Evolutionary conservation across 2,113 vertebrate species (phyloP).

Genomic region (Romanogobio albipinnatus): DNA sequence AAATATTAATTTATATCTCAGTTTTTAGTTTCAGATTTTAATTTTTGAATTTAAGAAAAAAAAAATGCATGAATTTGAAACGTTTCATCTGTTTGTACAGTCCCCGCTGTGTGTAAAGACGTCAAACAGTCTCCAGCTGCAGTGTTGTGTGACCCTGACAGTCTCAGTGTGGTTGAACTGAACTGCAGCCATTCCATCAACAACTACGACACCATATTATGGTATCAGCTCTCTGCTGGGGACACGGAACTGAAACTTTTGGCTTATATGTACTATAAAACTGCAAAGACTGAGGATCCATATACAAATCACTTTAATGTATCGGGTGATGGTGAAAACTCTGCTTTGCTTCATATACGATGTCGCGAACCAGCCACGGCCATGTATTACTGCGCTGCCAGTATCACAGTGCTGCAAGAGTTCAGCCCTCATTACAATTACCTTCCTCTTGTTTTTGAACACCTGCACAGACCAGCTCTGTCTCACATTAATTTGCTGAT

Average conservation of each 20-base stretch:
- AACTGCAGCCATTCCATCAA: constrained; percentile 51
- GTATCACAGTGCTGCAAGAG: constrained; percentile 36
- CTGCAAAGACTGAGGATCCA: not conserved
- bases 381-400: constrained; percentile 65
- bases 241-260: not conserved
- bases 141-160: not conserved
- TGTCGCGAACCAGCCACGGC: not conserved
- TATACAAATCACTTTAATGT: not conserved
- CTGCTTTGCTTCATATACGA: not conserved
- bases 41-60: not conserved
- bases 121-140: constrained; percentile 46
- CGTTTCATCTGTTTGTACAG: not conserved
- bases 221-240: constrained; percentile 61
- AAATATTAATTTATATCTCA: not conserved
- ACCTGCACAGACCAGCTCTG: constrained; percentile 7
- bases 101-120: not conserved
- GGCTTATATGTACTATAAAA: constrained; percentile 6
- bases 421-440: constrained; percentile 37
- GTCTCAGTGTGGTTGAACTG: not conserved
- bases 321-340: constrained; percentile 8
- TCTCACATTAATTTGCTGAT: not conserved
- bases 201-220: constrained; percentile 17
- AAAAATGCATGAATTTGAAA: no score
- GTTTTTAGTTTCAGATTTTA: not conserved
- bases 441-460: not conserved